phyloP scores from a whole-genome alignment of 2,888 invertebrate genomes.

The Prosopocoilus inquinatus region DNA sequence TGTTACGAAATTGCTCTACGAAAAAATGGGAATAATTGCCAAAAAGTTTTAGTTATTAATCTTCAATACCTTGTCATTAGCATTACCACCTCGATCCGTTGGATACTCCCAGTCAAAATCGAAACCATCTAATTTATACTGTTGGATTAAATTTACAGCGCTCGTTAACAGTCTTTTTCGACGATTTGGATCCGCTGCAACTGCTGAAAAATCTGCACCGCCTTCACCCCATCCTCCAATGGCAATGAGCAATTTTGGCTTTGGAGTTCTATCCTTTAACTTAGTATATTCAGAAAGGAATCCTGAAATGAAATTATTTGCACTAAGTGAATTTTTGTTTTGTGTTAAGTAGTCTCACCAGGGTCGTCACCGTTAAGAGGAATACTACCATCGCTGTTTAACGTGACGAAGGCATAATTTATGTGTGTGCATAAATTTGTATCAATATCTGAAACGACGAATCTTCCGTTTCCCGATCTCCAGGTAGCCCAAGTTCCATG shows the following conservation, averaged over 20 bases:
- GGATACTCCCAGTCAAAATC: conserved; percentile 76
- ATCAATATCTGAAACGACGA: conserved; percentile 64
- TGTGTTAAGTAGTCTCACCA: no score
- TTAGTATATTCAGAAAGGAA: no score
- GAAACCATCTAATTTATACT: conserved; percentile 65
- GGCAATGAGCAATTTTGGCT: conserved; percentile 58
- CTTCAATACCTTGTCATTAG: conserved; percentile 33
- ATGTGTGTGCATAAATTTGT: conserved; percentile 70
- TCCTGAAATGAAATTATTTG: no score
- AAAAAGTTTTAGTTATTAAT: conserved; percentile 39
- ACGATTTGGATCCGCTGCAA: conserved; percentile 48
- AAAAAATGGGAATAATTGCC: conserved; percentile 18
- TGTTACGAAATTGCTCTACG: conserved; percentile 44
- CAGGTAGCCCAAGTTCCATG: conserved; percentile 75
- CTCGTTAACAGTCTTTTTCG: conserved; percentile 58
- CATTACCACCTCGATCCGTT: conserved; percentile 51
- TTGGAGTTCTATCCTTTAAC: conserved; percentile 54
- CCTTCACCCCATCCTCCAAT: conserved; percentile 69
- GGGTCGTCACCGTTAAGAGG: no score
- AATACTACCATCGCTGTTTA: conserved; percentile 53
- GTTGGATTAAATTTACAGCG: conserved; percentile 54
- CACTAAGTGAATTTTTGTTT: conserved; percentile 19
- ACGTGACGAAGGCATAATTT: conserved; percentile 70
- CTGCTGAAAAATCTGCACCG: conserved; percentile 44
- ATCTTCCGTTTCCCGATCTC: conserved; percentile 62